A percentile compares a stretch with the other conserved stretches of the same genome.
phyloP scores from a whole-genome alignment of 2,113 vertebrate species.

The Spilogale gracilis region DNA sequence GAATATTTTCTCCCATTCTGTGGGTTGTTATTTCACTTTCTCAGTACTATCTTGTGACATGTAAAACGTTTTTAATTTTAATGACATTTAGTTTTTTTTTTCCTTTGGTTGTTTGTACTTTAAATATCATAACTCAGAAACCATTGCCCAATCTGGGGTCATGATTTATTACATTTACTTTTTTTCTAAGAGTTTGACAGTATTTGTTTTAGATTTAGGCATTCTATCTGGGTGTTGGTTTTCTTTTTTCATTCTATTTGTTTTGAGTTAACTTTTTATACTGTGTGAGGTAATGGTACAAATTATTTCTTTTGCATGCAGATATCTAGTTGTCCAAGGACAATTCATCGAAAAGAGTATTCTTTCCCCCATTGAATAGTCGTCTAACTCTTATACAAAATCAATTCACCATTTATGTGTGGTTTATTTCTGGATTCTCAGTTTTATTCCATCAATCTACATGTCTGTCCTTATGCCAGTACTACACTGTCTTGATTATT shows the following conservation, averaged over 20 bases:
- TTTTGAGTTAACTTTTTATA: background rate
- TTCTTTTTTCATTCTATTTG: background rate
- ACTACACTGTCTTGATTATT: background rate
- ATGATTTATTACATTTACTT: too few relatives aligned
- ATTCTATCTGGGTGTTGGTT: background rate
- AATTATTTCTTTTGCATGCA: background rate
- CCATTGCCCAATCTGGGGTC: background rate
- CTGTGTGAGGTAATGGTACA: background rate
- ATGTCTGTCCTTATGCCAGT: background rate
- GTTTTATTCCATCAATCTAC: background rate
- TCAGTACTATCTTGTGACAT: background rate
- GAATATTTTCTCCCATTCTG: background rate
- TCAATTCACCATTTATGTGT: background rate
- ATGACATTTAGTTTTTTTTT: conserved; percentile 19
- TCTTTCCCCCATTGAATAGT: background rate
- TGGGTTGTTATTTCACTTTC: background rate
- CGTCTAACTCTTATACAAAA: background rate
- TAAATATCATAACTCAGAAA: background rate
- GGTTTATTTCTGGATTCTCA: background rate
- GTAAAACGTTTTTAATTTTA: background rate
- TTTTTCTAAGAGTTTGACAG: background rate
- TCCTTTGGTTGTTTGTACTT: background rate
- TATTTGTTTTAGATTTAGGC: background rate
- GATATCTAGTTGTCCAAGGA: background rate
- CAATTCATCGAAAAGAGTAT: background rate